A percentile compares a stretch with the other conserved stretches of the same genome.
These are phyloP conservation scores for Ashinkailepas kermadecensis DNA, from an alignment of 2,888 invertebrate genomes.

Conservation along the genomic window DNA sequence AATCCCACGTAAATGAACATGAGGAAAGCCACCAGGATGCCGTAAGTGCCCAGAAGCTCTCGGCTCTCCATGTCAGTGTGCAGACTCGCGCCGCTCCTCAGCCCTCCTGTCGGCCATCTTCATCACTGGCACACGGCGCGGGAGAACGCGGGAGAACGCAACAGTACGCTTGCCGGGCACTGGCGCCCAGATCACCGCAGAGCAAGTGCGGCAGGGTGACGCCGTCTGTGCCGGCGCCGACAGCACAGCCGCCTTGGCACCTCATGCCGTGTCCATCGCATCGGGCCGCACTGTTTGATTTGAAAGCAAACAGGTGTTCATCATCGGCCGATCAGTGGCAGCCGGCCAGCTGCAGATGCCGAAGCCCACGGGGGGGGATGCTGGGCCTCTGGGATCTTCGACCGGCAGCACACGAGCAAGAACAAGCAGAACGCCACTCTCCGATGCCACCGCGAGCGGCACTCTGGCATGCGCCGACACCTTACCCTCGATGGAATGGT, in stretches of 20 bases:
- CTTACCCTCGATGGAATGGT: no score
- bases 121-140: background rate
- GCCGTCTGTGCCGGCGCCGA: background rate
- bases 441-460: no score
- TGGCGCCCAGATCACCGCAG: background rate
- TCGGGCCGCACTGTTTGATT: background rate
- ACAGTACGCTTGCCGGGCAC: background rate
- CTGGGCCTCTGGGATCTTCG: background rate
- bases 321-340: background rate
- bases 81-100: background rate
- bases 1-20: constrained; percentile 1
- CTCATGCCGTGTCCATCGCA: background rate
- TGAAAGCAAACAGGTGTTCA: background rate
- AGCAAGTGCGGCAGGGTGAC: background rate
- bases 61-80: background rate
- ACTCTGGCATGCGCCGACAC: no score
- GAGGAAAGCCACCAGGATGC: constrained; percentile 15
- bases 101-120: background rate
- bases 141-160: background rate
- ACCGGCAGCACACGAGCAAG: no score
- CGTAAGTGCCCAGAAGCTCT: constrained; percentile 10
- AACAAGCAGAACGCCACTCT: no score
- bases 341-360: background rate
- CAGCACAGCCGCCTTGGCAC: background rate
- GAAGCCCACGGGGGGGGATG: background rate